These are phyloP conservation scores for Pseudomyrmex concolor DNA, from an alignment of 1,140 invertebrate genomes.

Conservation along the genomic window DNA sequence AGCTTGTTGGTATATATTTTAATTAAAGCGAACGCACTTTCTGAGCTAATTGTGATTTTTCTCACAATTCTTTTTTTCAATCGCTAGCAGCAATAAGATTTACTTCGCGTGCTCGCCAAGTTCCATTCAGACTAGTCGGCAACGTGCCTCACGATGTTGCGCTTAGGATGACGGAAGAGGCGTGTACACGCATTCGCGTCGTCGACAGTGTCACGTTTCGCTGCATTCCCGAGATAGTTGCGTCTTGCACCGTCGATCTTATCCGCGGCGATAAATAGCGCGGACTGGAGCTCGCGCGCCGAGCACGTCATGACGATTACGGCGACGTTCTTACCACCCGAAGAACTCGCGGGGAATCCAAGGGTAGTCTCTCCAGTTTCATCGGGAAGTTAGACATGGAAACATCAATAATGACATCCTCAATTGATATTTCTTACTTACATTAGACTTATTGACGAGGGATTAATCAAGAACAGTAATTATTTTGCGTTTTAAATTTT, in stretches of 20 bases:
- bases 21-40: slow-evolving; percentile 2
- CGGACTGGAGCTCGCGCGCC: slow-evolving; percentile 1
- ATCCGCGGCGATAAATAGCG: slow-evolving; percentile 47
- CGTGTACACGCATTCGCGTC: slow-evolving; percentile 42
- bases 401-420: neutral
- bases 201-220: neutral
- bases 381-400: neutral
- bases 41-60: neutral
- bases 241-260: slow-evolving; percentile 42
- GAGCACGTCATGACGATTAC: slow-evolving; percentile 41
- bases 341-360: slow-evolving; percentile 22
- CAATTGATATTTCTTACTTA: too few relatives aligned
- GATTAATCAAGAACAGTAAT: neutral
- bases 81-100: slow-evolving; percentile 1
- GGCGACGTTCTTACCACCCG: slow-evolving; percentile 8
- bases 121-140: slow-evolving; percentile 15
- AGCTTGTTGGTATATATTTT: slow-evolving; percentile 9
- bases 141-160: slow-evolving; percentile 18
- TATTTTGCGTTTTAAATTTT: neutral
- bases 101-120: slow-evolving; percentile 33
- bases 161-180: slow-evolving; percentile 31
- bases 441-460: too few relatives aligned
- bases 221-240: slow-evolving; percentile 50
- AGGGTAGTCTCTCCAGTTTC: neutral
- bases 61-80: neutral